Percentiles rank a stretch among this genome's conserved stretches.
Conservation (phyloP, 2,113 vertebrate species). For the Copsychus sechellarum region DNA sequence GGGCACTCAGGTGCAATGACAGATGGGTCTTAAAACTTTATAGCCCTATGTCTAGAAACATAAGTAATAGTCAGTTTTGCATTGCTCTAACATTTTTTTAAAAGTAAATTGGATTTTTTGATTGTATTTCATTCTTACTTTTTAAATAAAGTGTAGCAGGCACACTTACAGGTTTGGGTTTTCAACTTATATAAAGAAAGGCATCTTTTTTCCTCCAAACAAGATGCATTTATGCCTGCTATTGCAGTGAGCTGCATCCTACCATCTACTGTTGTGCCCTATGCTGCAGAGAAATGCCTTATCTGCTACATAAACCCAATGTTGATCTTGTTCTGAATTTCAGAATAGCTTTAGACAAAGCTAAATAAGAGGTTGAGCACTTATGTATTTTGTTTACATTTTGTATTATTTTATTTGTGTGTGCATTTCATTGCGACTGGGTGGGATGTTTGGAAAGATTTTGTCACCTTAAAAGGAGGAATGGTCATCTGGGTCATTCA, state of each 20-base stretch:
- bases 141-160: background rate
- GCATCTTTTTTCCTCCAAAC: background rate
- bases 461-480: background rate
- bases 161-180: background rate
- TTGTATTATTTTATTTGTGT: background rate
- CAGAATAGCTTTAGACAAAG: background rate
- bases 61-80: slow-evolving; percentile 9
- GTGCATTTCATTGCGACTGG: background rate
- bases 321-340: background rate
- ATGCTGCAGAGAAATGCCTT: background rate
- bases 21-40: slow-evolving; percentile 4
- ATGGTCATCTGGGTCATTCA: background rate
- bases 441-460: background rate
- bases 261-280: background rate
- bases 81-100: background rate
- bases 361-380: background rate
- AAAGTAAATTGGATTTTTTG: background rate
- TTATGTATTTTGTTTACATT: background rate
- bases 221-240: background rate
- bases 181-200: background rate
- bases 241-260: background rate
- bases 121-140: background rate
- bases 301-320: background rate
- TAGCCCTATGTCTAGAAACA: background rate
- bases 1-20: slow-evolving; percentile 22